Evolutionary conservation across 2,113 vertebrate species (phyloP), one percentile per base, ranked within the genome.

Genomic region (Xiphias gladius): DNA sequence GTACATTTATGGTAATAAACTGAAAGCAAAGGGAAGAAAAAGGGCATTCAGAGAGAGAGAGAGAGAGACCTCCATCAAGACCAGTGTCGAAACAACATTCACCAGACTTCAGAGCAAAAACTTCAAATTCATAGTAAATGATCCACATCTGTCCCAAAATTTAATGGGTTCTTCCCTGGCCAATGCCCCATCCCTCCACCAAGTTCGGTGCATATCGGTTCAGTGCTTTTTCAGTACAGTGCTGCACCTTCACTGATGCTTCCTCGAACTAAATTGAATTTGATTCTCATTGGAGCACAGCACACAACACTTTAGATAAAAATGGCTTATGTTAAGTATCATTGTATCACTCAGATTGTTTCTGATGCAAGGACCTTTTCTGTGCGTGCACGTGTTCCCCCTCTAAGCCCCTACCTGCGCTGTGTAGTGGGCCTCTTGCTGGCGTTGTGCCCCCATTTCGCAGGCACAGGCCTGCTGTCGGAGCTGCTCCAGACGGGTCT

Each of bases 381-480:
- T 43, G 20, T 16, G 17, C 26, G 3, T 41, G 20, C 41, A 9
- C 30, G 26, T n/a, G 39, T 30, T 46, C 5, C 13, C 28, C 2
- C 11, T 66, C 24, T 50, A 8, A 65, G 41, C 52, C 28, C 93
- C 82, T 95, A 99, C 98, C 97, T 99, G 98, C 41, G 96, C 94
- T 8, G 97, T 94, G 86, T 99, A 99, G 91, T 97, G 97, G 41
- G 96, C 97, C 94, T 99, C 98, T 91, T 97, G 98, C 85, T 97
- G 96, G 82, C 95, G 96, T 66, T 97, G 97, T 58, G 95, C 30
- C 83, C 93, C 96, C 17, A 96, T 96, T 86, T 97, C 96, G 65
- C 98, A 99, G 76, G 95, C 96, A 83, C 98, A 99, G 75, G 96
- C 96, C 73, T 99, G 97, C 91, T 97, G 97, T 89, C 97, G 96